Base-by-base conservation (phyloP, 1,140 invertebrate species). In the Hirudo medicinalis region DNA sequence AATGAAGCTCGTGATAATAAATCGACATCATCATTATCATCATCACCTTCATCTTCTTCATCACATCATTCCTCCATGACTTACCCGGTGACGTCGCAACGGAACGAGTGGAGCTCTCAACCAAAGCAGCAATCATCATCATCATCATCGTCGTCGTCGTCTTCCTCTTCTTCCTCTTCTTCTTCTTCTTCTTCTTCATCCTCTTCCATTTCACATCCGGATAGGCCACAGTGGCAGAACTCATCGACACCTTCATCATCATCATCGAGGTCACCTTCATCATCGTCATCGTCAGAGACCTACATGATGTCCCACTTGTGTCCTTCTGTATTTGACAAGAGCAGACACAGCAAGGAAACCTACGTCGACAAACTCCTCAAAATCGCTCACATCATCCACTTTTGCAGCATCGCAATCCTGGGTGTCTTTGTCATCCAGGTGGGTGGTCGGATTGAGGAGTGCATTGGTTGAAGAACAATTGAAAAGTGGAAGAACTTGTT, bases 341-440 rank as follows among this genome's bases (percentile, higher is more conserved):
- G 17, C 43, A 49, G 43, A 17, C 43, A 22, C 55, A 40, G 54
- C 53, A 57, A 54, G 49, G 43, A 49, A 17, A 27, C 40, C 6
- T 70, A 70, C 22, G 69, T 53, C 43, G 53, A 70, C 53, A 25
- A 49, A 19, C 69, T 70, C 20, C 69, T 70, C 0, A 22, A 74
- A 32, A 68, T 70, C 2, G 68, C 72, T 22, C 71, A 74, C 68
- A 68, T 73, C 9, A 29, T 74, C n/a, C 74, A 74, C 72, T 74
- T 73, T 27, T 71, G 71, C 19, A 74, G 74, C 54, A 72, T 74
- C 25, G 74, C 71, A 0, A 54, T 74, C 0, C 57, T 74, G 6
- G 74, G 71, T 20, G 55, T 74, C 25, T 71, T 74, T 25, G 74
- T 74, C 20, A 32, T 74, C 19, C 72, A 74, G 67, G 71, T 74